Evolutionary conservation across 64 coral and sea anemone genomes (phyloP), one percentile per base, ranked within the genome.

Genomic region (Orbicella faveolata): DNA sequence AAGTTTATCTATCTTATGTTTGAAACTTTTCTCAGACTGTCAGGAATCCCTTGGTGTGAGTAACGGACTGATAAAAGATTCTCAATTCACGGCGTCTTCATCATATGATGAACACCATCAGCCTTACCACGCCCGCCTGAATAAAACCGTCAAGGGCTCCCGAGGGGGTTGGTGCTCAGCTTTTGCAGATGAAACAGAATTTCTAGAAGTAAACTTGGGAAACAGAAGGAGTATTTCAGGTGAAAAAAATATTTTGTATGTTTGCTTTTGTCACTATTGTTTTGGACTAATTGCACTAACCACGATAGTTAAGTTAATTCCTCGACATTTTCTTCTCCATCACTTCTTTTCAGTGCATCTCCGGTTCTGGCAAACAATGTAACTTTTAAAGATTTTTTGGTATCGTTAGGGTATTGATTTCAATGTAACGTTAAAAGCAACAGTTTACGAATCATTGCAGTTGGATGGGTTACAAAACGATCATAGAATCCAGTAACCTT

Each of bases 91-190:
- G 54, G 97, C 97, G 16, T 99, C 97, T n/a, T 99, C 97, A 0
- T 99, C 97, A 20, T 95, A 90, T 75, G 97, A 99, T 75, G 85
- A 99, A 30, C 90, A 88, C 11, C 97, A 99, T 80, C 87, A 91
- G 53, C 97, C 97, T 8, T 99, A 91, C 67, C 94, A 95, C 61
- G 97, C 97, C n/a, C 94, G 97, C n/a, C 91, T 99, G 21, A 99
- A 99, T 76, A 91, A 93, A 62, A 96, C 86, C 72, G 88, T 96
- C 6, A 53, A 61, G 19, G 94, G 94, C 14, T 99, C 97, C 17
- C 75, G 79, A 79, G 97, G 97, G 79, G 94, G 87, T 20, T 99
- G 97, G 97, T 99, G 97, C 30, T 99, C 97, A 70, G 94, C 97
- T 17, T 91, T 95, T 80, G 89, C 97, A 33, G 94, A 96, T 36